Conservation (phyloP, 2,113 vertebrate genomes). For the Tychaedon coryphoeus region DNA sequence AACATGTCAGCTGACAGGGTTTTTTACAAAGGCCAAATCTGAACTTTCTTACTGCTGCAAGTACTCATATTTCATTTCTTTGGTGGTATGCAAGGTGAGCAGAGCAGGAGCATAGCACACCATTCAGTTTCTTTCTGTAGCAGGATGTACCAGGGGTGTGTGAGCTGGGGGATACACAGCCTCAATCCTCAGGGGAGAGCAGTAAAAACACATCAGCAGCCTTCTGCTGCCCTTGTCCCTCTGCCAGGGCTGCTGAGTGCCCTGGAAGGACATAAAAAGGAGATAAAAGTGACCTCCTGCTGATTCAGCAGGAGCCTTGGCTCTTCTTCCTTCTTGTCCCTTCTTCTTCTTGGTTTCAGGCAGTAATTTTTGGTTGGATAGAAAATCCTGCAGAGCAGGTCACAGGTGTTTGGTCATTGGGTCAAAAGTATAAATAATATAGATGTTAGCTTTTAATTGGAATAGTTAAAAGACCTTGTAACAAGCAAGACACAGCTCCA, state of each 20-base stretch:
- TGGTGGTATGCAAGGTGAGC: neutral
- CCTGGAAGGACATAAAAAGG: neutral
- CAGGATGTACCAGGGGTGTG: neutral
- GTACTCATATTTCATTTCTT: neutral
- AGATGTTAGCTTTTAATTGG: too few species aligned
- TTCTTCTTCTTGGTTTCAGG: too few species aligned
- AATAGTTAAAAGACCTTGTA: too few species aligned
- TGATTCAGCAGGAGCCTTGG: neutral
- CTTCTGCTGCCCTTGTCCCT: neutral
- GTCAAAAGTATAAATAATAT: too few species aligned
- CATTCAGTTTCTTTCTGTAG: neutral
- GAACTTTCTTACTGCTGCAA: neutral
- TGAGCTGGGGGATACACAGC: neutral
- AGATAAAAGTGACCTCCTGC: neutral
- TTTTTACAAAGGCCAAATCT: neutral
- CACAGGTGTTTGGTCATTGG: too few species aligned
- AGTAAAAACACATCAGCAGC: neutral
- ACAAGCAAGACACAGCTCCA: too few species aligned
- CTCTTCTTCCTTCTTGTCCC: too few species aligned
- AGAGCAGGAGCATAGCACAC: neutral
- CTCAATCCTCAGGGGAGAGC: neutral
- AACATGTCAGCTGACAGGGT: neutral
- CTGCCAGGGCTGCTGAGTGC: neutral
- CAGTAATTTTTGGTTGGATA: too few species aligned
- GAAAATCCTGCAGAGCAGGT: too few species aligned